phyloP scores from a whole-genome alignment of 2,888 invertebrate species.

The Isotomurus palustris region DNA sequence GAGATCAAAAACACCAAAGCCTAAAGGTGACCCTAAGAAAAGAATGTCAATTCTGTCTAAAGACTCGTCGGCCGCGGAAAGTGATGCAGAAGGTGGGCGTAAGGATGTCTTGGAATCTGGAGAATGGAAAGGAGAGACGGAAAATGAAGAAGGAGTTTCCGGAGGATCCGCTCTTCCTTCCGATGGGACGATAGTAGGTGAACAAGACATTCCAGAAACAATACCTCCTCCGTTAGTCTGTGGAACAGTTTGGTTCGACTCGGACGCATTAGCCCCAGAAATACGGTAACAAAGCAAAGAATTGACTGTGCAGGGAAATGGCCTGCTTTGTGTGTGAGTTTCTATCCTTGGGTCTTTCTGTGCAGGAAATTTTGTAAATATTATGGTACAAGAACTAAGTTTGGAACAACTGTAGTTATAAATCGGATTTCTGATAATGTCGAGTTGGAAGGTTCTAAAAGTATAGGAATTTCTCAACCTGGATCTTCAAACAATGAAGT shows the following conservation, averaged over 20 bases:
- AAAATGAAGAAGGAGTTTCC: constrained; percentile 8
- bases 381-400: constrained; percentile 16
- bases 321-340: no score
- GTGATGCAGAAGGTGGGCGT: background rate
- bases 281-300: no score
- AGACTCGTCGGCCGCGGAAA: background rate
- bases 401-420: constrained; percentile 26
- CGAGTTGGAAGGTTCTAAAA: no score
- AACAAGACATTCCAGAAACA: background rate
- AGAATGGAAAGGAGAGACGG: constrained; percentile 7
- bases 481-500: no score
- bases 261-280: constrained; percentile 17
- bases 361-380: constrained; percentile 25
- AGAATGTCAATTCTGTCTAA: no score
- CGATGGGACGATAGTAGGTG: no score
- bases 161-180: no score
- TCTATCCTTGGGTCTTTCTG: no score
- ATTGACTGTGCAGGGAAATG: no score
- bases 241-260: constrained; percentile 25
- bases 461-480: no score
- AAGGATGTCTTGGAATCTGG: background rate
- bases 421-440: constrained; percentile 2
- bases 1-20: no score
- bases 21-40: no score
- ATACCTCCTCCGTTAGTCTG: constrained; percentile 9